Base-by-base conservation (phyloP, 2,888 invertebrate species). In the Cheilosia impressa region DNA sequence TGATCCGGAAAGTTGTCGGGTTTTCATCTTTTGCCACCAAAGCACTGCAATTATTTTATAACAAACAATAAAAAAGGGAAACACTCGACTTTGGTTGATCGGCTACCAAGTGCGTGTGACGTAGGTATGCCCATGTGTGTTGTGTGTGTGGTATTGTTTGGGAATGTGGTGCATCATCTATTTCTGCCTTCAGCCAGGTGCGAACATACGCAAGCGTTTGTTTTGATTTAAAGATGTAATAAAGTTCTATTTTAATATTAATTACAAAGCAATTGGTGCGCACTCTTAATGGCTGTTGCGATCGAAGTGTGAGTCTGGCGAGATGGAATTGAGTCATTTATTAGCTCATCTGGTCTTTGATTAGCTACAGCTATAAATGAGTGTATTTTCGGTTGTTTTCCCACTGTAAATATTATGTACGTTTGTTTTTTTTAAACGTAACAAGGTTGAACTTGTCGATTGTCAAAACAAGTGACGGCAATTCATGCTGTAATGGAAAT, bases 311-410 rank as follows among this genome's bases (percentile, higher is more conserved):
- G 53, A 71, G 63, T 78, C 62, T 53, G 62, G 53, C 38, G 52
- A n/a, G 50, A 45, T 52, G n/a, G 17, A 50, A 50, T 63, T 22
- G 13, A n/a, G 58, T 45, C 27, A 65, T 68, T 72, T 72, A 78
- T 69, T 47, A 27, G 55, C 69, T 69, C 68, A 68, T 58, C 53
- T 68, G 60, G 58, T 43, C 53, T 63, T 71, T 79, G 72, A 69
- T 69, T 63, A 78, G 83, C 50, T 78, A 10, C 45, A 45, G 55
- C 79, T 38, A 78, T 83, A 83, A 83, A 83, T 73, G 78, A 83
- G 79, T 83, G 22, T 75, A 79, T 83, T 83, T 83, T 69, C 63
- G 68, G 83, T 34, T 34, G 10, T n/a, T 47, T 17, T 17, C 0
- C n/a, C 19, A 62, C 22, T 78, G 77, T 78, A 55, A 78, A 71